phyloP scores from a whole-genome alignment of 2,113 vertebrate genomes.

The Trachemys scripta region DNA sequence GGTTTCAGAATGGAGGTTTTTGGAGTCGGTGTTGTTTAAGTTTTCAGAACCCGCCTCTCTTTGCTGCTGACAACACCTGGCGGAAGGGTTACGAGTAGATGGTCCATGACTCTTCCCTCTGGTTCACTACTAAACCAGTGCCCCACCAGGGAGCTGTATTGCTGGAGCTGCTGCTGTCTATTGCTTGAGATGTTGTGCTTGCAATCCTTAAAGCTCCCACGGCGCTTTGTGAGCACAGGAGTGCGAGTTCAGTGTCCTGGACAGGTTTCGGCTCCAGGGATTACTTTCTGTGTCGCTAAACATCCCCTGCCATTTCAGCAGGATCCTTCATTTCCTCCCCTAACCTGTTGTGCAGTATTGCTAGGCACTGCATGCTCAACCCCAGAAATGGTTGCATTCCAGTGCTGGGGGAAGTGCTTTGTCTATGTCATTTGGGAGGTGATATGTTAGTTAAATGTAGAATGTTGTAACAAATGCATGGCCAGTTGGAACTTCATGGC shows the following conservation, averaged over 20 bases:
- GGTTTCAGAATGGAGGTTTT: not conserved
- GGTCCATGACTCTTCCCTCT: not conserved
- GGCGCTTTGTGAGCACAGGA: not conserved
- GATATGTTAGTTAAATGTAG: not conserved
- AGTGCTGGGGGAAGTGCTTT: not conserved
- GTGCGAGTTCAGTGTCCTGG: not conserved
- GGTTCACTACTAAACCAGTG: not conserved
- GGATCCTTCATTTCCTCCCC: not conserved
- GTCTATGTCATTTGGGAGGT: not conserved
- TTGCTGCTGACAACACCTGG: not conserved
- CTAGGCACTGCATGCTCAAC: not conserved
- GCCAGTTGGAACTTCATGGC: not conserved
- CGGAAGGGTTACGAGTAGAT: not conserved
- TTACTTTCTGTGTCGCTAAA: not conserved
- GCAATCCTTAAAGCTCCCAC: not conserved
- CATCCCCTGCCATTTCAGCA: not conserved
- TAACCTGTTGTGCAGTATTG: not conserved
- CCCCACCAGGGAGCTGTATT: not conserved
- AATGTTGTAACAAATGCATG: not conserved
- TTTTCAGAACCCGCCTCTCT: not conserved
- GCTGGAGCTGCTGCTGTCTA: not conserved
- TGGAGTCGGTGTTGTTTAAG: not conserved
- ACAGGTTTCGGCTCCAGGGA: not conserved
- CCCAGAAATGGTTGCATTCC: not conserved
- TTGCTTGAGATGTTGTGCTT: too few relatives aligned